These are phyloP conservation scores for Anastrepha obliqua DNA, from an alignment of 1,140 invertebrate genomes.

Conservation along the genomic window DNA sequence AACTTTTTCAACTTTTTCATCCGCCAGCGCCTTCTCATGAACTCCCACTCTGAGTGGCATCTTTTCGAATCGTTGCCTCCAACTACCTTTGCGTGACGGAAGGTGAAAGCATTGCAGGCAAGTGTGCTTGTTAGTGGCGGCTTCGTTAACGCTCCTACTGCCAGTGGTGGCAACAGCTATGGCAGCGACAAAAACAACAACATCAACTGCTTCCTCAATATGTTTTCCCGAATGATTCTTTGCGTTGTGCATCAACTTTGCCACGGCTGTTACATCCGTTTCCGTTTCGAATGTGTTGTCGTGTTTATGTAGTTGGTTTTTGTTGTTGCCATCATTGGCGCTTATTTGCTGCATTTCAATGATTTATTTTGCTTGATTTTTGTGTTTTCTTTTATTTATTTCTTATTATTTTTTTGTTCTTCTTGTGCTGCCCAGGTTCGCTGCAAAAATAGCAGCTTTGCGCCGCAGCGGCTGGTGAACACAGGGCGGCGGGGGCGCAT, in stretches of 20 bases:
- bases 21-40: not conserved
- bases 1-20: not conserved
- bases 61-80: not conserved
- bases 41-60: too few species aligned
- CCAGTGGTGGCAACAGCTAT: too few species aligned
- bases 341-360: not conserved
- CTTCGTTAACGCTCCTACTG: too few species aligned
- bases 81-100: too few species aligned
- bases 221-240: too few species aligned
- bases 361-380: conserved; percentile 20
- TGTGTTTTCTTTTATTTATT: not conserved
- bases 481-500: not conserved
- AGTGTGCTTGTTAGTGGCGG: too few species aligned
- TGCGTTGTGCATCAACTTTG: conserved; percentile 20
- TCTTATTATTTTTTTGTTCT: not conserved
- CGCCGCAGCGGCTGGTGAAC: not conserved
- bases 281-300: not conserved
- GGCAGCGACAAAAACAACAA: too few species aligned
- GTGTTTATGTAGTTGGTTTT: not conserved
- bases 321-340: not conserved
- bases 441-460: not conserved
- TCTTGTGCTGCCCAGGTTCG: not conserved
- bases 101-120: too few species aligned
- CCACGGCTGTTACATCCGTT: not conserved
- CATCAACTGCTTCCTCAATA: too few species aligned